Evolutionary conservation across 2,888 invertebrate species (phyloP).

Genomic region (Gastrophysa polygoni): DNA sequence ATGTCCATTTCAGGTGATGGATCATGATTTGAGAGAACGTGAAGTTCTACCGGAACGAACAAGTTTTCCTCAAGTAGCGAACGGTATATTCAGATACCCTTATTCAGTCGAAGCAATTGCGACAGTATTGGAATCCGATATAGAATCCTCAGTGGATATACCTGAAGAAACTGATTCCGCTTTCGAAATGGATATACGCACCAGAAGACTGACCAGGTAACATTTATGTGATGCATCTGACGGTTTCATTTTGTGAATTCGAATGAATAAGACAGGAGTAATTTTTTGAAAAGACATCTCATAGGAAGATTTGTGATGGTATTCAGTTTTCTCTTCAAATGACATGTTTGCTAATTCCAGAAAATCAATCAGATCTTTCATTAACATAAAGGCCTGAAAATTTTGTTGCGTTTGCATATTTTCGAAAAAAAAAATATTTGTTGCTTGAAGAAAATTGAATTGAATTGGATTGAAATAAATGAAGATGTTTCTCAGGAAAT

Average conservation of each 20-base stretch:
- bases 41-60: conserved; percentile 37
- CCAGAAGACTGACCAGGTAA: conserved; percentile 59
- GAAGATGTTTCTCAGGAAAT: conserved; percentile 57
- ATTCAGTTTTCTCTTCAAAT: too few species aligned
- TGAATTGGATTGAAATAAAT: too few species aligned
- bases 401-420: too few species aligned
- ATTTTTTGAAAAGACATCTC: too few species aligned
- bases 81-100: conserved; percentile 29
- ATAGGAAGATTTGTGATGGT: too few species aligned
- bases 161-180: conserved; percentile 56
- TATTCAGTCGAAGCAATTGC: conserved; percentile 22
- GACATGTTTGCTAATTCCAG: too few species aligned
- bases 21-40: conserved; percentile 36
- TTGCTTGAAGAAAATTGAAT: too few species aligned
- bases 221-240: conserved; percentile 5
- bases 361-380: too few species aligned
- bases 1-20: conserved; percentile 31
- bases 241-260: too few species aligned
- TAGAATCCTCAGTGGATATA: conserved; percentile 39
- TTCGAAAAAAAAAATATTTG: too few species aligned
- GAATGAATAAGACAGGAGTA: too few species aligned
- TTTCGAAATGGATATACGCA: conserved; percentile 65
- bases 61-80: conserved; percentile 46
- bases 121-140: conserved; percentile 29
- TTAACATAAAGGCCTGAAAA: too few species aligned